Evolutionary conservation across 2,113 vertebrate genomes (phyloP).

Genomic region (Rallus limicola): DNA sequence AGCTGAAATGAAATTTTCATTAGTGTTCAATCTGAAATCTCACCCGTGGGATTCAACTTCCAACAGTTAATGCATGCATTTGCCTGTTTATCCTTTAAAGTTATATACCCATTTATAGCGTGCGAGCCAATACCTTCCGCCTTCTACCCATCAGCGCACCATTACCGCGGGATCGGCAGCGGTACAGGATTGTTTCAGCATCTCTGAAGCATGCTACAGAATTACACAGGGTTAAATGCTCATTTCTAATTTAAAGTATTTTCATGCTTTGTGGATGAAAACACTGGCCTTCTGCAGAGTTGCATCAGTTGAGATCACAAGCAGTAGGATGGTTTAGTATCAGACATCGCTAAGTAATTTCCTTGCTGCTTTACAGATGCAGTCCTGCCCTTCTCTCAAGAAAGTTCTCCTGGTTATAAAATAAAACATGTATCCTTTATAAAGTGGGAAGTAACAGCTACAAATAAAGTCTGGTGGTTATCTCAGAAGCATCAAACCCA

Average conservation of each 20-base stretch:
- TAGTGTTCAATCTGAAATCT: constrained; percentile 48
- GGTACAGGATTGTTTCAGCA: not conserved
- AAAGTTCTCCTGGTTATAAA: not conserved
- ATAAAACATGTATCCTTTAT: not conserved
- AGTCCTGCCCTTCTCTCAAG: not conserved
- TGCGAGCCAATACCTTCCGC: not conserved
- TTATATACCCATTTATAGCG: not conserved
- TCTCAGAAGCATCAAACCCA: not conserved
- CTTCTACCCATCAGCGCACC: not conserved
- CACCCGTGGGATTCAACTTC: not conserved
- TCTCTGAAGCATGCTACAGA: not conserved
- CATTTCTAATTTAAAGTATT: not conserved
- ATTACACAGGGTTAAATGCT: not conserved
- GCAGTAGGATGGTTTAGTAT: not conserved
- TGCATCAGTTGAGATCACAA: not conserved
- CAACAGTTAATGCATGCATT: not conserved
- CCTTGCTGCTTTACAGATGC: not conserved
- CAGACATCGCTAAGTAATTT: not conserved
- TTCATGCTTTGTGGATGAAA: not conserved
- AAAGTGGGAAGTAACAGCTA: not conserved
- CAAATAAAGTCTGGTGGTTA: not conserved
- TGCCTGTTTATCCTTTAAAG: constrained; percentile 18
- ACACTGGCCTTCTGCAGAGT: not conserved
- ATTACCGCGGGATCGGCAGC: not conserved
- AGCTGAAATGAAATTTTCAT: constrained; percentile 59